Evolutionary conservation across 2,113 vertebrate genomes (phyloP).

Genomic region (Turdus rufiventris): DNA sequence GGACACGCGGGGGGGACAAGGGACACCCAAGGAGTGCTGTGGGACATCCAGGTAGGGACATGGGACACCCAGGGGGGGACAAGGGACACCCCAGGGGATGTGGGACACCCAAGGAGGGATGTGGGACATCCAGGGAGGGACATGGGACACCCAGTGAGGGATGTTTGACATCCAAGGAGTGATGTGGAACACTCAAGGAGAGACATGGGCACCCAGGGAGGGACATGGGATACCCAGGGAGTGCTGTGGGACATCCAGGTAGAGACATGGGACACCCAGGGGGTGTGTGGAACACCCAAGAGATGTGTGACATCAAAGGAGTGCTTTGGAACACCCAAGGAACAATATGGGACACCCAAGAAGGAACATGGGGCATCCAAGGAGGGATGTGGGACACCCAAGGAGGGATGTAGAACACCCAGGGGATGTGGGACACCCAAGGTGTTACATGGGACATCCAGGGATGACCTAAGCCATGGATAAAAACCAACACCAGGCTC

Average conservation of each 20-base stretch:
- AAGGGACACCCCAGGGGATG: neutral
- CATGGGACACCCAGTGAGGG: fast-evolving
- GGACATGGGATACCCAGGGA: neutral
- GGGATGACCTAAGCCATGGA: neutral
- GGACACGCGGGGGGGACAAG: neutral
- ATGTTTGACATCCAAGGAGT: fast-evolving
- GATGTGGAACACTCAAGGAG: neutral
- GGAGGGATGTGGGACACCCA: neutral
- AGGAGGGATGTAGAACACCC: fast-evolving
- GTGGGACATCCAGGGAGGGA: neutral
- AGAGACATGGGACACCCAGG: fast-evolving
- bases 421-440: neutral
- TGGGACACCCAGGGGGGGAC: neutral
- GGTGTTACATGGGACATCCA: neutral
- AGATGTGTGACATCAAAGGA: neutral
- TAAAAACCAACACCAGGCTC: neutral
- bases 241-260: neutral
- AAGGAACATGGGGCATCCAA: no score
- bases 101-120: neutral
- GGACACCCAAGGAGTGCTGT: fast-evolving
- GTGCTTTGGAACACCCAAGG: fast-evolving
- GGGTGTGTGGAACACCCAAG: no score
- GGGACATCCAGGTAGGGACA: neutral
- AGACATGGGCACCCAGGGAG: neutral
- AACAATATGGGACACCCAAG: fast-evolving